These are phyloP conservation scores for Chrysodeixis includens DNA, from an alignment of 2,888 invertebrate species.

Conservation along the genomic window DNA sequence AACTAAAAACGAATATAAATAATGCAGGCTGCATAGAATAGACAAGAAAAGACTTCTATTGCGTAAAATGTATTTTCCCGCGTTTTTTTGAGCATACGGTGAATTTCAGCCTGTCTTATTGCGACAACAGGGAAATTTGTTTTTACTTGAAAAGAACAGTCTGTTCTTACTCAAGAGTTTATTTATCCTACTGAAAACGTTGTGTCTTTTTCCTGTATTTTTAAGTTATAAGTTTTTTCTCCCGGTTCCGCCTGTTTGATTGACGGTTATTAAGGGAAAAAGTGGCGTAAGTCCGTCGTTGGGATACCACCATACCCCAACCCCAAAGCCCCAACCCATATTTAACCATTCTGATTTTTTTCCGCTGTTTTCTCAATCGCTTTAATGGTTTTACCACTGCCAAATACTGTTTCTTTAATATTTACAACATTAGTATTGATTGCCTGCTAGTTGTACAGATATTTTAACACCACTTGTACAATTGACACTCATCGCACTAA, in stretches of 20 bases:
- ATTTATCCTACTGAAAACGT: neutral
- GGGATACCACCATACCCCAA: no score
- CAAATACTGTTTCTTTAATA: no score
- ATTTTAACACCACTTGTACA: neutral
- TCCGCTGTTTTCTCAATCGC: no score
- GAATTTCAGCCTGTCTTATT: neutral
- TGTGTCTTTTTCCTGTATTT: neutral
- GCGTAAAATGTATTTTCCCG: neutral
- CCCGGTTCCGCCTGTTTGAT: no score
- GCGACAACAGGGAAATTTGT: neutral
- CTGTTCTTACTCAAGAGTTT: neutral
- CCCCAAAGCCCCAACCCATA: no score
- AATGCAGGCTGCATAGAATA: neutral
- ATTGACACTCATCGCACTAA: neutral
- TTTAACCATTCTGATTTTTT: no score
- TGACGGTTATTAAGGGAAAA: no score
- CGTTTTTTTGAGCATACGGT: neutral
- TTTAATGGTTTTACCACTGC: no score
- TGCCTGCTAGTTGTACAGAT: neutral
- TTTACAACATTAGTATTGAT: no score
- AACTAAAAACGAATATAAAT: neutral
- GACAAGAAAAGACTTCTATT: neutral
- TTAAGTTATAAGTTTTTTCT: no score
- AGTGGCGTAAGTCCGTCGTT: no score
- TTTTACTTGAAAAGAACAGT: neutral